Evolutionary conservation across 2,888 invertebrate genomes (phyloP), one percentile per base, ranked within the genome.

Genomic region (Tetranychus piercei): DNA sequence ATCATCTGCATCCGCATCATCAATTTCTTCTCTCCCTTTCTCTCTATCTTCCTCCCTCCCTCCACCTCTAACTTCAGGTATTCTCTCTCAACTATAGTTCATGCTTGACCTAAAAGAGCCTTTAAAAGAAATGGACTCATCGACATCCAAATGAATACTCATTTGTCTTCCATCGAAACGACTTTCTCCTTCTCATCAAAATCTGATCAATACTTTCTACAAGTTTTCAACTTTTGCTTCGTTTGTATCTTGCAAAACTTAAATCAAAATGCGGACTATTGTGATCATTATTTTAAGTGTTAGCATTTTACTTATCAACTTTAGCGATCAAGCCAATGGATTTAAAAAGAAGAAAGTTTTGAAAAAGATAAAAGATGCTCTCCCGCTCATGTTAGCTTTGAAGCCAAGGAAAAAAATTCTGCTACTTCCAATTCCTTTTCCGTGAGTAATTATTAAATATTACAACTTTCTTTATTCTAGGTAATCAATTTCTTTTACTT

Each of bases 391-490:
- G 20, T 23, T 69, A 5, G 69, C 69, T 23, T 69, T 69, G 22
- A 69, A 69, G 34, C 69, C 69, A 20, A 69, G 34, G 69, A 69
- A 69, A 69, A 69, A 69, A 22, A 69, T 69, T 69, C 69, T 69
- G 11, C 22, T 69, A 11, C 69, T 69, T 69, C 69, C 69, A 11
- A 23, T 69, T 6, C 69, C 69, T 9, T 23, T 69, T 23, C 69
- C 69, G 69, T 69, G 22, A 69, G 69, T 69, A 69, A 20, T 22
- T 23, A 55, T 55, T 55, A 55, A 55, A 2, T 55, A 7, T 55
- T 3, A 34, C 34, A 34, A 34, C 34, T 55, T 55, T 55, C 15
- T 55, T 55, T 55, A 9, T 55, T 55, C 55, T 15, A 7, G 7
- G 15, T 15, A 55, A 55, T 15, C 55, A 55, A 15, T 55, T 55